phyloP scores from a whole-genome alignment of 2,888 invertebrate species.

The Uropetala carovei region DNA sequence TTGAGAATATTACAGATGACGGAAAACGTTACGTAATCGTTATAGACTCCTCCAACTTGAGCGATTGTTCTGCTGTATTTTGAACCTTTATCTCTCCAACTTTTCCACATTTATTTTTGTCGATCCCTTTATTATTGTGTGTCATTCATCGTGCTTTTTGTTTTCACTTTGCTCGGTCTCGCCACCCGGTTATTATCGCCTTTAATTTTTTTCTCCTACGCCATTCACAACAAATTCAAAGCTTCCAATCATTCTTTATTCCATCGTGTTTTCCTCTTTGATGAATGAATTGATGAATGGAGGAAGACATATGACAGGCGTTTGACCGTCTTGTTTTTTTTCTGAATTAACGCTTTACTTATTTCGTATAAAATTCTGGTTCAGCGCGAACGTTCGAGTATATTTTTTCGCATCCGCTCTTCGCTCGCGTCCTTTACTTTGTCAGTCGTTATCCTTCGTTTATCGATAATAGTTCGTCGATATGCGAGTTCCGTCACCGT shows the following conservation, averaged over 20 bases:
- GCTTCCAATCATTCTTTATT: background rate
- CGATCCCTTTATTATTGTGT: background rate
- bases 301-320: background rate
- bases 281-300: background rate
- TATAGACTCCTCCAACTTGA: background rate
- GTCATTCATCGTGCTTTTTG: background rate
- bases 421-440: too few species aligned
- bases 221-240: conserved; percentile 10
- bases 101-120: background rate
- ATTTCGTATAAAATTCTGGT: background rate
- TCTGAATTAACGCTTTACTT: background rate
- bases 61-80: background rate
- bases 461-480: too few species aligned
- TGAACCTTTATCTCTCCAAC: background rate
- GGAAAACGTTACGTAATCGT: background rate
- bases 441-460: too few species aligned
- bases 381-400: background rate
- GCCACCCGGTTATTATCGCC: background rate
- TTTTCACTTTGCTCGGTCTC: background rate
- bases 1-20: too few species aligned
- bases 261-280: background rate
- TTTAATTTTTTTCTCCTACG: background rate
- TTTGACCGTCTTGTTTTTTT: background rate
- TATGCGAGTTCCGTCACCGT: too few species aligned
- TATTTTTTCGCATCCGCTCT: background rate